Evolutionary conservation across 2,888 invertebrate genomes (phyloP).

Genomic region (Auanema sp.): DNA sequence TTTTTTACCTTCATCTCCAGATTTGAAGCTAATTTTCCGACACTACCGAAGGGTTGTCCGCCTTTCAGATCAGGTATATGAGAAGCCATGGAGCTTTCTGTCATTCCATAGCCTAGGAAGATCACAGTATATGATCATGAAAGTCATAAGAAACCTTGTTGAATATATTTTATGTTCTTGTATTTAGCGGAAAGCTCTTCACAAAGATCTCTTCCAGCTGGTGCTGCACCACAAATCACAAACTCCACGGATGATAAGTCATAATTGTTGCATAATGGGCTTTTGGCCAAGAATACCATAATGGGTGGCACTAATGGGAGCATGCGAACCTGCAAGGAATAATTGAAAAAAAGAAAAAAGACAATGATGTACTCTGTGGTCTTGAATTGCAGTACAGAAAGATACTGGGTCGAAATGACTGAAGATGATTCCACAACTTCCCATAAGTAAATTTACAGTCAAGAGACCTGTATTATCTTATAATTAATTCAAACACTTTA

Average conservation of each 20-base stretch:
- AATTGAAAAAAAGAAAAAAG: neutral
- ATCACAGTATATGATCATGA: neutral
- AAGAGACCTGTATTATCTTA: conserved; percentile 22
- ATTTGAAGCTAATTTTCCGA: conserved; percentile 73
- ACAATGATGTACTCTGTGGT: conserved; percentile 34
- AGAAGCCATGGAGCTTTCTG: conserved; percentile 75
- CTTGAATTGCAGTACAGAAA: conserved; percentile 49
- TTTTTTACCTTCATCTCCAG: conserved; percentile 71
- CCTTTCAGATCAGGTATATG: conserved; percentile 64
- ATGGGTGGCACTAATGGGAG: conserved; percentile 79
- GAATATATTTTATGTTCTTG: conserved; percentile 43
- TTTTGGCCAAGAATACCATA: conserved; percentile 76
- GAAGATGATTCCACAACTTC: conserved; percentile 51
- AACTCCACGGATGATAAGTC: conserved; percentile 76
- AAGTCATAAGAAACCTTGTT: conserved; percentile 24
- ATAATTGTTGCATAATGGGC: conserved; percentile 75
- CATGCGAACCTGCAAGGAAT: conserved; percentile 26
- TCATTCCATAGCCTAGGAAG: conserved; percentile 79
- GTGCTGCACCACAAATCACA: conserved; percentile 57
- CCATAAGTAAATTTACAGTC: conserved; percentile 34
- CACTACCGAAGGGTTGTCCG: conserved; percentile 72
- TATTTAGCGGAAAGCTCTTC: conserved; percentile 51
- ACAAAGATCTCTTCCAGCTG: conserved; percentile 56
- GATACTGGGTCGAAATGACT: conserved; percentile 52
- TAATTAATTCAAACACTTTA: neutral